Base-by-base conservation (phyloP, 2,113 vertebrate species). In the Myocastor coypus region DNA sequence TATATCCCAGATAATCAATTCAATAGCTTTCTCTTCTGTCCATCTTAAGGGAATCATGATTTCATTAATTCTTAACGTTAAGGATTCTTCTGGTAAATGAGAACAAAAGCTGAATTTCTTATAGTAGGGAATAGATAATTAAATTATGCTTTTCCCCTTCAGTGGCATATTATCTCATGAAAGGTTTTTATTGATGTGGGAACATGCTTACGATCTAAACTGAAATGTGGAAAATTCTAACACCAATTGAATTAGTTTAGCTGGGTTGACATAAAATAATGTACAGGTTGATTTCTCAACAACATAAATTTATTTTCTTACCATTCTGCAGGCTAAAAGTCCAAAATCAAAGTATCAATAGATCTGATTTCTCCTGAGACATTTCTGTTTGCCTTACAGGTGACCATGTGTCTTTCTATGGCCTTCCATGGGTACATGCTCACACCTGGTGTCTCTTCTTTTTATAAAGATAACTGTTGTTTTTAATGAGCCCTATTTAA, bases 41-140 rank as follows among this genome's bases (percentile, higher is more conserved):
- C 37, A 42, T 84, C 83, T 16, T 85, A 92, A 92, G 82, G 89
- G 73, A 78, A 14, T 19, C 0, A 17, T 22, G 17, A 6, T 78
- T 89, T 92, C 78, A 80, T 63, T 69, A 92, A 91, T 78, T 92
- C 50, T 80, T 16, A 52, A 66, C 22, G 50, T 97, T 95, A n/a
- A 37, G 80, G 42, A 32, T 85, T 95, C 80, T 66, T 32, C 85
- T 52, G 10, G 66, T 19, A 91, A 95, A 94, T 11, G 69, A 22
- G 28, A 61, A 50, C 24, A 91, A 92, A 95, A 77, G 5, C 3
- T 66, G 16, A 94, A 66, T 89, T 26, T n/a, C 32, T 71, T 88
- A 69, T 24, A 82, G 32, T n/a, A 92, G 42, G 14, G 7, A 87
- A 78, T 3, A 91, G n/a, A 63, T 91, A 93, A 83, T 57, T 93